Evolutionary conservation across 2,797 vertebrate species (phyloP).

Genomic region (Argentina silus): DNA sequence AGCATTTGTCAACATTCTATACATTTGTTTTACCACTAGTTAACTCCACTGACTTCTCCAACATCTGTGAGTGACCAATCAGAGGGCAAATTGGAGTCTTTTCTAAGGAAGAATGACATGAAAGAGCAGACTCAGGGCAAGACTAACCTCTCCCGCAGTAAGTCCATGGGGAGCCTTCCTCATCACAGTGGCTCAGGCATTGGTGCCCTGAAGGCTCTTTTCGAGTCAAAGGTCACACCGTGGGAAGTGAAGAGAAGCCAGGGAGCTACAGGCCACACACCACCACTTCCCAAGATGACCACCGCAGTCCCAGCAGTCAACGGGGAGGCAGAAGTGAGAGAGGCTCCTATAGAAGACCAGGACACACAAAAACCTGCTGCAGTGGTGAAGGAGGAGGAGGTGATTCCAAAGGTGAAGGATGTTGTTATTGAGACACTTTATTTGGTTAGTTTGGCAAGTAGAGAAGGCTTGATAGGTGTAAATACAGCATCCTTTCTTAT

Average conservation of each 20-base stretch:
- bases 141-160: slow-evolving; percentile 64
- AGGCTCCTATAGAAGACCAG: slow-evolving; percentile 20
- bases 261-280: slow-evolving; percentile 25
- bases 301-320: slow-evolving; percentile 26
- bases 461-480: neutral
- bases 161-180: slow-evolving; percentile 70
- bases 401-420: slow-evolving; percentile 58
- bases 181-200: slow-evolving; percentile 41
- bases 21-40: slow-evolving; percentile 35
- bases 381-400: slow-evolving; percentile 19
- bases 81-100: slow-evolving; percentile 30
- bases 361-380: neutral
- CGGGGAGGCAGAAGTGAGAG: slow-evolving; percentile 30
- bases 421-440: neutral
- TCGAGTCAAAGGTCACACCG: slow-evolving; percentile 63
- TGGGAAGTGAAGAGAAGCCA: slow-evolving; percentile 29
- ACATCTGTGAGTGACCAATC: slow-evolving; percentile 10
- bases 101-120: slow-evolving; percentile 41
- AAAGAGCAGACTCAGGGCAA: slow-evolving; percentile 32
- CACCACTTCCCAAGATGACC: slow-evolving; percentile 4
- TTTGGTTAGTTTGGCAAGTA: neutral
- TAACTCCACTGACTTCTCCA: neutral
- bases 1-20: neutral
- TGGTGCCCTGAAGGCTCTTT: slow-evolving; percentile 65
- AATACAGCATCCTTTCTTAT: too few species aligned